A percentile compares a stretch with the other conserved stretches of the same genome.
phyloP scores from a whole-genome alignment of 2,113 vertebrate genomes.

The Zonotrichia leucophrys region DNA sequence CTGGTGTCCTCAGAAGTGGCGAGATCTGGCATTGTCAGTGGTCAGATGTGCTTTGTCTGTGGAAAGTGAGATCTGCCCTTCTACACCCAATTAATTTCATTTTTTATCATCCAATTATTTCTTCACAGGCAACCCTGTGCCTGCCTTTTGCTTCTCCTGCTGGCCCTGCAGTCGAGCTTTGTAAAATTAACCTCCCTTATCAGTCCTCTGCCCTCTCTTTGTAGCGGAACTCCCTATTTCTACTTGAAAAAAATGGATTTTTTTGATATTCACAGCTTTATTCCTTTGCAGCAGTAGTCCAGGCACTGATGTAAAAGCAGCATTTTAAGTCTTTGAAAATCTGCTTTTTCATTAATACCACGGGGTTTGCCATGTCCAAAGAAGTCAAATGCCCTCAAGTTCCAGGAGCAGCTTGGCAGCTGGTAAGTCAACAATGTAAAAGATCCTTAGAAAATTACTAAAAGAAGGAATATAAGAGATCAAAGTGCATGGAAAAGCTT shows the following conservation, averaged over 20 bases:
- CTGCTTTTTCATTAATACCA: background rate
- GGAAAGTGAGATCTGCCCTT: background rate
- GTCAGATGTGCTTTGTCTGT: background rate
- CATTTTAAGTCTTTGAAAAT: background rate
- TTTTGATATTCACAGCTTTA: background rate
- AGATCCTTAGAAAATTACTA: background rate
- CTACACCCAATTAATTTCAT: background rate
- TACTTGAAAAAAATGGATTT: background rate
- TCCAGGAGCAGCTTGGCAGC: background rate
- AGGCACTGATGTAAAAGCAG: background rate
- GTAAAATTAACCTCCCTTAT: background rate
- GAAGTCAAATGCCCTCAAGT: background rate
- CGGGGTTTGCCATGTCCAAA: background rate
- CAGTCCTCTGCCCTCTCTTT: background rate
- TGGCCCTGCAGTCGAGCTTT: background rate
- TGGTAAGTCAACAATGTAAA: fast-evolving
- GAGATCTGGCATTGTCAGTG: background rate
- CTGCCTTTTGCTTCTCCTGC: background rate
- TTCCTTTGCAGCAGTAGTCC: background rate
- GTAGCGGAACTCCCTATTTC: background rate
- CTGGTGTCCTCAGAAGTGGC: background rate
- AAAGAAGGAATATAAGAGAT: background rate
- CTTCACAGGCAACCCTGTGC: background rate
- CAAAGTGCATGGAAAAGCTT: background rate
- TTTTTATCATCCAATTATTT: background rate